Base-by-base conservation (phyloP, 2,888 invertebrate genomes). In the Anarsia innoxiella region DNA sequence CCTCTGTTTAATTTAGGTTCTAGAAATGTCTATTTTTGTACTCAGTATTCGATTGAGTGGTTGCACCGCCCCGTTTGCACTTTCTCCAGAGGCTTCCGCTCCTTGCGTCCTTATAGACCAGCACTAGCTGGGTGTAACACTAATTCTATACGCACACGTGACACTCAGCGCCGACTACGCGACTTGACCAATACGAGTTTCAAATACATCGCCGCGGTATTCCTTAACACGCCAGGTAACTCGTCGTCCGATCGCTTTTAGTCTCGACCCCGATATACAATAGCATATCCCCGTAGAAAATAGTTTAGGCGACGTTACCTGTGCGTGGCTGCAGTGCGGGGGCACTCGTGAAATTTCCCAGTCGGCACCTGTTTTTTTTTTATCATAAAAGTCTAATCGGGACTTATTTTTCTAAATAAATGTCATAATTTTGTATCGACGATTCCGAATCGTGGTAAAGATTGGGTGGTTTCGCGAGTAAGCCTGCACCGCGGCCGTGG, bases 1-100 rank as follows among this genome's bases (percentile, higher is more conserved):
- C 66, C 57, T 53, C 53, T 42, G 46, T 44, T 41, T 39, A 42
- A 40, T 32, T 44, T 52, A 50, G 41, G 40, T 50, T 51, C 51
- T 40, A 45, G 38, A 53, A 44, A 57, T 53, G 50, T 56, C 52
- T 62, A 61, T 62, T 63, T 63, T 63, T 51, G 53, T 64, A 63
- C 51, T 55, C 42, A 36, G 31, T 38, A 44, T 44, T 44, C 32
- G 41, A 40, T 37, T 29, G 23, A 23, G 33, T 43, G 43, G 45
- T 41, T 37, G 40, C 34, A 37, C 32, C 19, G 33, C 23, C 16
- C 14, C 23, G 27, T 32, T 31, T 44, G 48, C 45, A 44, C 31
- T 46, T 48, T 36, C 34, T 40, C 39, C 48, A 37, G 32, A 40
- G 51, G 64, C 62, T 59, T 59, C 58, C 42, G 51, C 50, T 51